phyloP scores from a whole-genome alignment of 2,888 invertebrate species.

The Camponotus fellah region DNA sequence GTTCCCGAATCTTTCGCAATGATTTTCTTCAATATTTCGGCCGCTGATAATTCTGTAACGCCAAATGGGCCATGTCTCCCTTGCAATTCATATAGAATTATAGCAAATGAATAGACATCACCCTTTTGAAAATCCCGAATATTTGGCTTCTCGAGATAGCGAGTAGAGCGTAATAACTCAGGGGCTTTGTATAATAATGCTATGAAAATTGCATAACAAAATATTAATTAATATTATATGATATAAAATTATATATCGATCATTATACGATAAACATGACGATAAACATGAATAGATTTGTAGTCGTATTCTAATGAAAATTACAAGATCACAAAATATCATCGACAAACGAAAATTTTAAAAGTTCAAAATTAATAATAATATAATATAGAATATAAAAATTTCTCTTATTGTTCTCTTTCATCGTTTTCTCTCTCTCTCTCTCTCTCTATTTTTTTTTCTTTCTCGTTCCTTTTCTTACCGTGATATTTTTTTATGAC shows the following conservation, averaged over 20 bases:
- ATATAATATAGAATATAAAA: neutral
- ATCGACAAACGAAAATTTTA: neutral
- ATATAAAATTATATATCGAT: neutral
- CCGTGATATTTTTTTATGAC: slow-evolving; percentile 91
- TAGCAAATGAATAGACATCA: slow-evolving; percentile 95
- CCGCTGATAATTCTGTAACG: slow-evolving; percentile 89
- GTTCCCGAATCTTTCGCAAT: slow-evolving; percentile 87
- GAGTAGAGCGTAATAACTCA: slow-evolving; percentile 88
- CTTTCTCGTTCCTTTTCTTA: slow-evolving; percentile 81
- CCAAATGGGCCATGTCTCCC: slow-evolving; percentile 95
- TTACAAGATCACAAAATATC: neutral
- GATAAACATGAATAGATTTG: neutral
- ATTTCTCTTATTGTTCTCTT: neutral
- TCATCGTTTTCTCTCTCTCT: neutral
- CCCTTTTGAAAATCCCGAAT: slow-evolving; percentile 89
- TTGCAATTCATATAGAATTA: slow-evolving; percentile 96
- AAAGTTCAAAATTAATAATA: neutral
- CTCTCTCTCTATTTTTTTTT: neutral
- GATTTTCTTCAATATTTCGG: slow-evolving; percentile 89
- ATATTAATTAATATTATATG: neutral
- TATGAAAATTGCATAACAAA: slow-evolving; percentile 80
- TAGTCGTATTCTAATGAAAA: neutral
- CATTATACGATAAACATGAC: neutral
- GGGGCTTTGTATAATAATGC: slow-evolving; percentile 94
- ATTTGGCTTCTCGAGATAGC: slow-evolving; percentile 68